phyloP scores from a whole-genome alignment of 2,888 invertebrate species.

The Bembecia ichneumoniformis region DNA sequence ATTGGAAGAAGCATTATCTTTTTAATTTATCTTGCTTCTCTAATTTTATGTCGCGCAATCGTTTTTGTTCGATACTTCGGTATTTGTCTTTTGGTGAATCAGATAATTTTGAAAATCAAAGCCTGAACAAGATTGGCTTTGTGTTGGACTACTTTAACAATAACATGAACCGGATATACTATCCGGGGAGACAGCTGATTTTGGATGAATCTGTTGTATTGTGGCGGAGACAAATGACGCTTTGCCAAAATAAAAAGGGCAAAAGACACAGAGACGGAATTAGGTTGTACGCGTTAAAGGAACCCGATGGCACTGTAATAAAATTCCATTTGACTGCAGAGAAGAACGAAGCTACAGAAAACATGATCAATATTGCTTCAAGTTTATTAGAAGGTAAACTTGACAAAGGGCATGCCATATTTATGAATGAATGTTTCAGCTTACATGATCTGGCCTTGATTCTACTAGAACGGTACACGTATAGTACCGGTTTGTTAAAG shows the following conservation, averaged over 20 bases:
- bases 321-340: slow-evolving; percentile 15
- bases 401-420: slow-evolving; percentile 22
- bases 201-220: slow-evolving; percentile 30
- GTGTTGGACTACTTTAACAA: slow-evolving; percentile 33
- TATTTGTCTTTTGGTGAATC: slow-evolving; percentile 22
- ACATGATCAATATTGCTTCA: slow-evolving; percentile 20
- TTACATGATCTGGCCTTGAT: slow-evolving; percentile 21
- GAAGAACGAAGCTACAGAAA: slow-evolving; percentile 13
- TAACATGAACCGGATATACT: slow-evolving; percentile 23
- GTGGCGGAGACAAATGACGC: slow-evolving; percentile 26
- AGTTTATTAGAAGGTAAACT: slow-evolving; percentile 23
- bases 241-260: slow-evolving; percentile 28
- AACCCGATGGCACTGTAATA: slow-evolving; percentile 24
- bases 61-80: slow-evolving; percentile 29
- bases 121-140: slow-evolving; percentile 19
- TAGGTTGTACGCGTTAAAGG: slow-evolving; percentile 29
- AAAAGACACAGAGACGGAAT: slow-evolving; percentile 33
- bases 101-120: not conserved
- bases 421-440: slow-evolving; percentile 31
- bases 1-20: slow-evolving; percentile 30
- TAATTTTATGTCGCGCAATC: slow-evolving; percentile 26
- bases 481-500: slow-evolving; percentile 35
- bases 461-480: slow-evolving; percentile 25
- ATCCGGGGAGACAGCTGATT: slow-evolving; percentile 22
- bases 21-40: slow-evolving; percentile 26